Base-by-base conservation (phyloP, 64 coral and sea anemone species). In the Pocillopora verrucosa region DNA sequence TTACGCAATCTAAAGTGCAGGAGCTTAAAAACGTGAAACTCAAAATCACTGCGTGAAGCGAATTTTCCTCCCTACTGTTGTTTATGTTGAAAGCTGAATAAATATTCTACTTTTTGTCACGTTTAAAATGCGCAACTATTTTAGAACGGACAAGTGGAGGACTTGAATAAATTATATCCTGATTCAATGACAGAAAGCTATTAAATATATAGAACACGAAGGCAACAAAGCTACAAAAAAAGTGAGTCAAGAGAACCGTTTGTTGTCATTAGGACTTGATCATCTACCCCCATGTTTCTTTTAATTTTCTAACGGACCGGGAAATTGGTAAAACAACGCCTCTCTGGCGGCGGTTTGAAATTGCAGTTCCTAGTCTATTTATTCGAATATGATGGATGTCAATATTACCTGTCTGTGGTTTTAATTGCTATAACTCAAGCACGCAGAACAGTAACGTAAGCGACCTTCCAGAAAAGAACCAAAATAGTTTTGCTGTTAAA, bases 331-430 rank as follows among this genome's bases (percentile, higher is more conserved):
- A 79, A 79, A 60, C 24, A 72, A 24, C 63, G 82, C 69, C 82
- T 25, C 11, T 57, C 20, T n/a, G 82, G 19, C 80, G 80, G 22
- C 80, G 41, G 17, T 45, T 59, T 38, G 30, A 26, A 11, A 13
- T 20, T 24, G 22, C 11, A 45, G 38, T 70, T 57, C 65, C 36
- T 72, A 51, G 41, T 81, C 17, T 34, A 45, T 37, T 68, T 83
- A 68, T 65, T 61, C 19, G 51, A 38, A 36, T 13, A 16, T 38
- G 37, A 77, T 56, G 37, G 9, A 20, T 77, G 35, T 22, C 10
- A 38, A 85, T 85, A 85, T 85, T 85, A 37, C 4, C 16, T 72
- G 82, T 58, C 82, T 70, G 17, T 63, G n/a, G n/a, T 56, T 85
- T 84, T 72, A 20, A 85, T 72, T 85, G 38, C 19, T 35, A 57